These are phyloP conservation scores for Poecilia latipinna DNA, from an alignment of 2,113 vertebrate genomes.

Conservation along the genomic window DNA sequence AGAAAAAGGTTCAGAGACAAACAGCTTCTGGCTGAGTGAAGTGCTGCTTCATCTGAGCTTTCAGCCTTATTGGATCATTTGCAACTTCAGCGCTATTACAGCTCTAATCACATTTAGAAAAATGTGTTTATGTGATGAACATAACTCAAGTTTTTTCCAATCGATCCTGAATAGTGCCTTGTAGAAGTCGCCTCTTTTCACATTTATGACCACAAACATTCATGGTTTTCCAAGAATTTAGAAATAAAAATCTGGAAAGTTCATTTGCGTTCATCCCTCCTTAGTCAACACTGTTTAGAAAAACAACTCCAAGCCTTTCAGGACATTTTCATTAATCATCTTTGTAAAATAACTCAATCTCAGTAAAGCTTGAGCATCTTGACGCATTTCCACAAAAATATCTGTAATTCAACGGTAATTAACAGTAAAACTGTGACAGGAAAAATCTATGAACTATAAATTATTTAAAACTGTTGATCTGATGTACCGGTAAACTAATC, in stretches of 20 bases:
- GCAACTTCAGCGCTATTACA: constrained; percentile 2
- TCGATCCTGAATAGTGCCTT: background rate
- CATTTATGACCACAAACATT: background rate
- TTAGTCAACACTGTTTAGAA: background rate
- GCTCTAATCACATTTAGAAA: background rate
- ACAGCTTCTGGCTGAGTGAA: background rate
- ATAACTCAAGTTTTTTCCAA: background rate
- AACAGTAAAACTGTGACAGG: too few relatives aligned
- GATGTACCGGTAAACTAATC: too few relatives aligned
- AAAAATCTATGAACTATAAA: too few relatives aligned
- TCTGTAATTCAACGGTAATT: too few relatives aligned
- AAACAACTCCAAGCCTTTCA: background rate
- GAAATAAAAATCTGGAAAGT: background rate
- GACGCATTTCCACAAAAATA: too few relatives aligned
- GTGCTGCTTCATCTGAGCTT: background rate
- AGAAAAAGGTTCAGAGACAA: constrained; percentile 30
- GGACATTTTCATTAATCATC: background rate
- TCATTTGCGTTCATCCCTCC: background rate
- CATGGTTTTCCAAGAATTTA: background rate
- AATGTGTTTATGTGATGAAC: background rate
- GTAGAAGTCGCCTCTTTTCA: background rate
- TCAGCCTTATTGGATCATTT: constrained; percentile 1
- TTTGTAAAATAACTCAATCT: too few relatives aligned
- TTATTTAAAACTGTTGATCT: too few relatives aligned
- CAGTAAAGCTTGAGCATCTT: too few relatives aligned